A percentile compares a stretch with the other conserved stretches of the same genome.
phyloP scores from a whole-genome alignment of 1,140 invertebrate species.

The Drosophila ananassae region DNA sequence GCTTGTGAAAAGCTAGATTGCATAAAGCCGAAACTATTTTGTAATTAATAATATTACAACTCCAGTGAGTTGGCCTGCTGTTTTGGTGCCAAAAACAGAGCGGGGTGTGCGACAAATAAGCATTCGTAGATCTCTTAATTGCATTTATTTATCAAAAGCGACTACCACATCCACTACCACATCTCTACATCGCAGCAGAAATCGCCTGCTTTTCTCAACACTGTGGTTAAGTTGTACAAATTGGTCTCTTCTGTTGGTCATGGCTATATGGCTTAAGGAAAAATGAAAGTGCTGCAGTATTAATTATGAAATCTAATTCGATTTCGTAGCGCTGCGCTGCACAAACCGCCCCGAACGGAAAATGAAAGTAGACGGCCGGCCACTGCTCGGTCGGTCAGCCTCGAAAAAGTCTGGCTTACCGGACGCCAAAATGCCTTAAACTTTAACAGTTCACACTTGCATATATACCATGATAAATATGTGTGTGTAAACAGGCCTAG shows the following conservation, averaged over 20 bases:
- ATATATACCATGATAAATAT: constrained; percentile 24
- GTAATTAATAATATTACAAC: constrained; percentile 50
- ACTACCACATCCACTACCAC: neutral
- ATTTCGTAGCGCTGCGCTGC: constrained; percentile 52
- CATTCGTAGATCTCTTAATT: constrained; percentile 49
- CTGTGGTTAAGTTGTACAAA: constrained; percentile 4
- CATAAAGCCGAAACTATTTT: constrained; percentile 33
- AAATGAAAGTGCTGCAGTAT: constrained; percentile 68
- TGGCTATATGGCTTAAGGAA: constrained; percentile 46
- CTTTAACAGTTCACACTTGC: constrained; percentile 53
- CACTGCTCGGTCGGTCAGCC: neutral
- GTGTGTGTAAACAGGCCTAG: neutral
- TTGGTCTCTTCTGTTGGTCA: constrained; percentile 46
- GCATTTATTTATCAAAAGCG: constrained; percentile 38
- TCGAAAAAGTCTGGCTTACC: constrained; percentile 12
- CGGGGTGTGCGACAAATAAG: constrained; percentile 39
- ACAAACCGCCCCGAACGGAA: constrained; percentile 48
- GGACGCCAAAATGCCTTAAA: constrained; percentile 30
- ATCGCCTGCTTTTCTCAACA: constrained; percentile 7
- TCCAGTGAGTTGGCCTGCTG: constrained; percentile 19
- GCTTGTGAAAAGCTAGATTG: constrained; percentile 41
- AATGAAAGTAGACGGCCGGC: constrained; percentile 55
- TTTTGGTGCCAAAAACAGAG: constrained; percentile 39
- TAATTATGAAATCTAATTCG: constrained; percentile 65
- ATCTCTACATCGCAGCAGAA: no score